Base-by-base conservation (phyloP, 2,888 invertebrate genomes). In the Agrilus cyanescens region DNA sequence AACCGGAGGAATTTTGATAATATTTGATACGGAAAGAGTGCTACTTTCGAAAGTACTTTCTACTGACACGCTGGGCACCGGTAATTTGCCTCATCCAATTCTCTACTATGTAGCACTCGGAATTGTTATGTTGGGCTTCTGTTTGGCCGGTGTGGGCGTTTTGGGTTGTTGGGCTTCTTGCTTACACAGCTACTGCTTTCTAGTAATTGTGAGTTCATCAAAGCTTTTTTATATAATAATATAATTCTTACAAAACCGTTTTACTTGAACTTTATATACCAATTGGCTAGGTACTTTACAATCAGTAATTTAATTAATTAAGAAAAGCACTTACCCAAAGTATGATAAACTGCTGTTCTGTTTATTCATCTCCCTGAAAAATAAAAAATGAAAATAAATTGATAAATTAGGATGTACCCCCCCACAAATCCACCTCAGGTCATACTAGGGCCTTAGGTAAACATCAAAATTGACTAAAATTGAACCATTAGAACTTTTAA, bases 91-190 rank as follows among this genome's bases (percentile, higher is more conserved):
- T 1, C 80, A 86, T 55, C 84, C 87, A 0, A 71, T 86, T 12
- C 78, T 87, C 54, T 82, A 85, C 59, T 87, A 87, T 58, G 69
- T 83, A 6, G 79, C 85, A 0, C 70, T 87, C 38, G 80, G 77
- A 2, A 62, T 84, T 38, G 72, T 83, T n/a, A 71, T 73, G 1
- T 70, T 81, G 0, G 87, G 87, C 1, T 70, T 86, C 41, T 63
- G 78, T 30, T 74, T 84, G 39, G 76, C 82, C 41, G 69, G 79
- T 5, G 74, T 79, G 1, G 79, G 83, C 4, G 76, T 86, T 36
- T 65, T 86, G 14, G 87, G 87, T 37, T 87, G 84, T 62, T 87
- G 86, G 85, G 85, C 85, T 1, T 79, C 82, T 1, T 85, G 83
- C 56, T 71, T 84, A 54, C 78, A 81, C 50, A 84, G 80, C 54